These are phyloP conservation scores for Megatriorchis doriae DNA, from an alignment of 2,113 vertebrate species.

Conservation along the genomic window DNA sequence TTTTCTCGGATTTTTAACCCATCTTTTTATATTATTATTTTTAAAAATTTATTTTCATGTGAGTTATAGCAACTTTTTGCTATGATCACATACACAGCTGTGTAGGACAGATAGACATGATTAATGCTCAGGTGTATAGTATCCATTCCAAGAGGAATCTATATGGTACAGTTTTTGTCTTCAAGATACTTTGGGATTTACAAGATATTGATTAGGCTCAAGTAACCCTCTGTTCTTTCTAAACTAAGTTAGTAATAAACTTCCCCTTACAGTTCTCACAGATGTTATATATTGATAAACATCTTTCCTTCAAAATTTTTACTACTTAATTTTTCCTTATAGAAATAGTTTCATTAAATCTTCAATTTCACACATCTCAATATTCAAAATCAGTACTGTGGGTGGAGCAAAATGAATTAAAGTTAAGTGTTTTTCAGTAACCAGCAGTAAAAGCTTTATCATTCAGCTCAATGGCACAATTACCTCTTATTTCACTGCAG, in stretches of 20 bases:
- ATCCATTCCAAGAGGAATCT: background rate
- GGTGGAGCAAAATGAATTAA: background rate
- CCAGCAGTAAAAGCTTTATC: background rate
- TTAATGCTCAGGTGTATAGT: background rate
- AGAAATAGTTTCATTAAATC: background rate
- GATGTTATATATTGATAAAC: background rate
- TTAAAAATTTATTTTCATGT: background rate
- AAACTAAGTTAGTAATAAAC: background rate
- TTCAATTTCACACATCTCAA: background rate
- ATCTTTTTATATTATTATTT: background rate
- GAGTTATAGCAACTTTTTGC: background rate
- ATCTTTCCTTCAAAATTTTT: background rate
- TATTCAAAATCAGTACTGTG: background rate
- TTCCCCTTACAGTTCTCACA: background rate
- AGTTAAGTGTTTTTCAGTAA: background rate
- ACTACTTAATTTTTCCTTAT: background rate
- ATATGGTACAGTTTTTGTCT: background rate
- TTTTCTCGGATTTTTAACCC: constrained; percentile 1
- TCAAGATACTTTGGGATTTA: background rate
- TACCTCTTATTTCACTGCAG: background rate
- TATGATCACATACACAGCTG: background rate
- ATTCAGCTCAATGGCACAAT: background rate
- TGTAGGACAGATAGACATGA: background rate
- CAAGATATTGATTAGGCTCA: background rate
- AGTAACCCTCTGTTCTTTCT: background rate